These are phyloP conservation scores for Tuberolachnus salignus DNA, from an alignment of 2,888 invertebrate species.

Conservation along the genomic window DNA sequence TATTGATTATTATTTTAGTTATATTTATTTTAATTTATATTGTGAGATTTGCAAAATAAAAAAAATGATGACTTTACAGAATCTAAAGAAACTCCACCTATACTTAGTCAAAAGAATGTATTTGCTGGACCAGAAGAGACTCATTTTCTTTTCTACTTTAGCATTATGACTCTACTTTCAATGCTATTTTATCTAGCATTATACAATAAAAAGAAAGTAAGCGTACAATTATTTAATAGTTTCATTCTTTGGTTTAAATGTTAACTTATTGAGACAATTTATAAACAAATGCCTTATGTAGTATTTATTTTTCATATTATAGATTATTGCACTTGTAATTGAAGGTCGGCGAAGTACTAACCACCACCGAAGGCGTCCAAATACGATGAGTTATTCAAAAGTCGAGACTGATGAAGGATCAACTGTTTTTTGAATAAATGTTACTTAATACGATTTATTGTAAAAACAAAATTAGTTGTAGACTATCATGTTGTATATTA, in stretches of 20 bases:
- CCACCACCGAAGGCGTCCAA: conserved; percentile 65
- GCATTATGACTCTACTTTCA: conserved; percentile 68
- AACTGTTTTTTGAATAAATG: conserved; percentile 32
- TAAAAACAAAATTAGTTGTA: conserved; percentile 15
- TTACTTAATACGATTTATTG: conserved; percentile 9
- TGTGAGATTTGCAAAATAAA: no score
- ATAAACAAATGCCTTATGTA: not conserved
- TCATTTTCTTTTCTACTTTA: conserved; percentile 74
- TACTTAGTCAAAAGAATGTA: conserved; percentile 12
- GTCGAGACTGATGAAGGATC: conserved; percentile 63
- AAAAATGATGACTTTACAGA: conserved; percentile 28
- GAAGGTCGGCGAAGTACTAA: conserved; percentile 65
- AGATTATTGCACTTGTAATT: conserved; percentile 71
- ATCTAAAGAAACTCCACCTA: not conserved
- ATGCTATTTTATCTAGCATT: conserved; percentile 70
- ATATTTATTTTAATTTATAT: no score
- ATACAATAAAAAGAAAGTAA: conserved; percentile 72
- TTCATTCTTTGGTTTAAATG: not conserved
- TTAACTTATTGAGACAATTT: not conserved
- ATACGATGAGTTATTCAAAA: conserved; percentile 71
- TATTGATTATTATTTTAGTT: no score
- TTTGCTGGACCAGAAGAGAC: conserved; percentile 66
- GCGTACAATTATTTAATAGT: not conserved
- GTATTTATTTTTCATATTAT: conserved; percentile 60
- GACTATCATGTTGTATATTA: conserved; percentile 8